Evolutionary conservation across 2,113 vertebrate species (phyloP).

Genomic region (Lagopus muta): DNA sequence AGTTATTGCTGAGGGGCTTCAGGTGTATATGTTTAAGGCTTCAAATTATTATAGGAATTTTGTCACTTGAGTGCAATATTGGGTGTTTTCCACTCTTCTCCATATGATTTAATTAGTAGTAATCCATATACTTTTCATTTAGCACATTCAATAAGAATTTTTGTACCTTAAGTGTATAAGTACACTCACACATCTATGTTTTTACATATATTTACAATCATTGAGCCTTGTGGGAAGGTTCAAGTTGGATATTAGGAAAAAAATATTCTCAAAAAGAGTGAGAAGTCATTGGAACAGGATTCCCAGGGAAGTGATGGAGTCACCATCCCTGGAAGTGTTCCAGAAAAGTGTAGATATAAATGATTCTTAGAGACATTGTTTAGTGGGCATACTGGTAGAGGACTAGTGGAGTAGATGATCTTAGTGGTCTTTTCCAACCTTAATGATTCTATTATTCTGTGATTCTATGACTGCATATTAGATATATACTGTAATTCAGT

Average conservation of each 20-base stretch:
- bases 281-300: too few species aligned
- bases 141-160: neutral
- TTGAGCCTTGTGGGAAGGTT: too few species aligned
- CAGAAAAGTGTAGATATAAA: too few species aligned
- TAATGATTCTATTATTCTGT: too few species aligned
- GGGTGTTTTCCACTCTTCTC: neutral
- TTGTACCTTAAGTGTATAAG: neutral
- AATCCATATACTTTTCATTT: neutral
- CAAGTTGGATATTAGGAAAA: too few species aligned
- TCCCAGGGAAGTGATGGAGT: too few species aligned
- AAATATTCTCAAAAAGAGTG: too few species aligned
- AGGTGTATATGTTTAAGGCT: neutral
- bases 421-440: too few species aligned
- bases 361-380: too few species aligned
- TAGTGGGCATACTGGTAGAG: too few species aligned
- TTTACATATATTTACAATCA: neutral
- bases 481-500: neutral
- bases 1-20: neutral
- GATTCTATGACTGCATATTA: neutral
- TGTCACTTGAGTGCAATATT: neutral
- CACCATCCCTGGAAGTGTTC: too few species aligned
- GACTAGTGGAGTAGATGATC: too few species aligned
- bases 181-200: neutral
- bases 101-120: neutral
- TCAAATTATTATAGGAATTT: neutral